Evolutionary conservation across 2,888 invertebrate species (phyloP), one percentile per base, ranked within the genome.

Genomic region (Scaptomyza caliginosa): DNA sequence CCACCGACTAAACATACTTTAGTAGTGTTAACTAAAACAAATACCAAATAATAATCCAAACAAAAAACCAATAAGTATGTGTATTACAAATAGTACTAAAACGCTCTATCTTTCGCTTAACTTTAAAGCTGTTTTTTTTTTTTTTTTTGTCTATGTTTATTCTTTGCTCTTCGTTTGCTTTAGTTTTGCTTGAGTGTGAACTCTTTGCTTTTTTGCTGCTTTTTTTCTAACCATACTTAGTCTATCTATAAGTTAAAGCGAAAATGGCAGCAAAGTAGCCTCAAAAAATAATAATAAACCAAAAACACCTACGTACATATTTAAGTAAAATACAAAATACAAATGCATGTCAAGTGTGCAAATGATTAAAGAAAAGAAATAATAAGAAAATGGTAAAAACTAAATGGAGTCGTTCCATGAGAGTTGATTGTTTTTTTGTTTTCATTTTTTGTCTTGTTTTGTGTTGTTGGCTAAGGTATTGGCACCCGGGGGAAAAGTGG

Each of bases 1-100:
- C 86, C 82, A 85, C 82, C 82, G 86, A 83, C 66, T 59, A 51
- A 49, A 64, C 24, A 43, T 78, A 78, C 74, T 77, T 77, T 77
- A 73, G 67, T 67, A 77, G 65, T 68, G 68, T 55, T 62, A 66
- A 57, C 58, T 59, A 16, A 54, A 49, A 54, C 28, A 48, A 34
- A 16, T 42, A 11, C 42, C 34, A 49, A 32, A 13, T 32, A 39
- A 28, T 17, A 66, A 45, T 45, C 49, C 16, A n/a, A n/a, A n/a
- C 13, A 16, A 17, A 62, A 45, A 30, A n/a, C n/a, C 16, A 11
- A 26, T 39, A 28, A 19, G 17, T 38, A n/a, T 39, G 23, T 39
- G 8, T 40, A 17, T 43, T n/a, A n/a, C n/a, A 5, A 21, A 11
- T 19, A n/a, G n/a, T 30, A 21, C 6, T 5, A 21, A 3, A 26